Evolutionary conservation across 2,797 vertebrate genomes (phyloP).

Genomic region (Microhierax caerulescens): DNA sequence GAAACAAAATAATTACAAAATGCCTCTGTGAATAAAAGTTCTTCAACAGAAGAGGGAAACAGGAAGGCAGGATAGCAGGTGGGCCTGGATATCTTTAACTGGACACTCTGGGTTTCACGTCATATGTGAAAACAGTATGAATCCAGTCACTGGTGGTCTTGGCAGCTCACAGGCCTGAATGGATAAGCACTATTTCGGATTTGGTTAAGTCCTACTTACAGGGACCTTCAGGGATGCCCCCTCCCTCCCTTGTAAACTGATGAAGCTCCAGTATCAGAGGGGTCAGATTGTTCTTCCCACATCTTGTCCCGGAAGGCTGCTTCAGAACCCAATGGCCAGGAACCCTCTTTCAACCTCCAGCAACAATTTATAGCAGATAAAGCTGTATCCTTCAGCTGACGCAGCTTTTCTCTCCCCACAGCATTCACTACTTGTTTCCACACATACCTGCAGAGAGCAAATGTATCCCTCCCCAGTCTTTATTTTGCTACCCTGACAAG

Average conservation of each 20-base stretch:
- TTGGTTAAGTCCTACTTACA: not conserved
- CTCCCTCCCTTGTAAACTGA: fast-evolving
- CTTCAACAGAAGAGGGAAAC: not conserved
- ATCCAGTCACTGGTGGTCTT: not conserved
- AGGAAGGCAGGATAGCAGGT: not conserved
- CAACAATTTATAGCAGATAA: not conserved
- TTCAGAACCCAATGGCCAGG: not conserved
- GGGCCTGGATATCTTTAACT: not conserved
- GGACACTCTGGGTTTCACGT: not conserved
- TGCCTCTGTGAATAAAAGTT: not conserved
- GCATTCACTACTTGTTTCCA: not conserved
- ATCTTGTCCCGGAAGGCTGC: not conserved
- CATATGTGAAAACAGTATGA: not conserved
- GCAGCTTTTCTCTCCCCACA: not conserved
- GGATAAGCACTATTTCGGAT: not conserved
- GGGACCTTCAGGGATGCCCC: not conserved
- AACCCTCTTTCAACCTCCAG: not conserved
- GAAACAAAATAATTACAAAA: not conserved
- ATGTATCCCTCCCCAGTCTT: not conserved
- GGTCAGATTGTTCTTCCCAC: not conserved
- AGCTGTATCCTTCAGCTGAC: not conserved
- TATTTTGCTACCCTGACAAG: not conserved
- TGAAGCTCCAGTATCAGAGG: not conserved
- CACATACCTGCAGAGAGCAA: not conserved
- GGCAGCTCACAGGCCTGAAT: not conserved